Evolutionary conservation across 2,888 invertebrate genomes (phyloP).

Genomic region (Phyllotreta striolata): DNA sequence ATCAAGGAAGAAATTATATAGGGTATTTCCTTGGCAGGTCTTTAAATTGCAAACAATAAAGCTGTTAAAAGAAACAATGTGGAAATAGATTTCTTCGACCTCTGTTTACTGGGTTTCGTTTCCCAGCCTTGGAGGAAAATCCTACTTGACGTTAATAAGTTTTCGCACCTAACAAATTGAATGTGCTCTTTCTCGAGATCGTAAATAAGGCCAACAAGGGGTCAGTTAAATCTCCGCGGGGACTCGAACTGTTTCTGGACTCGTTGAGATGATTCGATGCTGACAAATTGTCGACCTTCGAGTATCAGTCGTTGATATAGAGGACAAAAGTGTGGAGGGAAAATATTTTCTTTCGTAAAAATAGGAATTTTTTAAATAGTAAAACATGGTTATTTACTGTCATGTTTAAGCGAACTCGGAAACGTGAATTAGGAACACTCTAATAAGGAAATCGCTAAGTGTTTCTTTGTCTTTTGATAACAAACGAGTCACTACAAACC

Average conservation of each 20-base stretch:
- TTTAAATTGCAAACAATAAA: background rate
- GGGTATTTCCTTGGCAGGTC: constrained; percentile 8
- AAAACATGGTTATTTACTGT: too few species aligned
- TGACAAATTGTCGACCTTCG: constrained; percentile 9
- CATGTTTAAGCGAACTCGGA: too few species aligned
- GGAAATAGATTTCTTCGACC: too few species aligned
- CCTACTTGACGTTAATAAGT: constrained; percentile 8
- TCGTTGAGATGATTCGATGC: constrained; percentile 6
- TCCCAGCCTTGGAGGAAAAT: background rate
- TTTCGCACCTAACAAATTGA: constrained; percentile 13
- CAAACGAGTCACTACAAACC: too few species aligned
- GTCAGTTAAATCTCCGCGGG: background rate
- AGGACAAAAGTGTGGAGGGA: background rate
- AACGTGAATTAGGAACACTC: too few species aligned
- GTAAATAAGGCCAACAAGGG: background rate
- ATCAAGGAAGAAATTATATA: constrained; percentile 2
- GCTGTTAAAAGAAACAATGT: too few species aligned
- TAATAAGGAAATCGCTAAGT: too few species aligned
- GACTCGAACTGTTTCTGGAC: background rate
- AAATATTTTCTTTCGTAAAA: too few species aligned
- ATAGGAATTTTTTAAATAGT: too few species aligned
- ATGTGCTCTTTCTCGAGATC: background rate
- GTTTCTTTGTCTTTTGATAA: too few species aligned
- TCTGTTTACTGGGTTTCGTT: background rate
- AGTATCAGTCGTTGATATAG: background rate